Percentiles rank a stretch among this genome's conserved stretches.
These are phyloP conservation scores for Aethes cnicana DNA, from an alignment of 2,888 invertebrate species.

Conservation along the genomic window DNA sequence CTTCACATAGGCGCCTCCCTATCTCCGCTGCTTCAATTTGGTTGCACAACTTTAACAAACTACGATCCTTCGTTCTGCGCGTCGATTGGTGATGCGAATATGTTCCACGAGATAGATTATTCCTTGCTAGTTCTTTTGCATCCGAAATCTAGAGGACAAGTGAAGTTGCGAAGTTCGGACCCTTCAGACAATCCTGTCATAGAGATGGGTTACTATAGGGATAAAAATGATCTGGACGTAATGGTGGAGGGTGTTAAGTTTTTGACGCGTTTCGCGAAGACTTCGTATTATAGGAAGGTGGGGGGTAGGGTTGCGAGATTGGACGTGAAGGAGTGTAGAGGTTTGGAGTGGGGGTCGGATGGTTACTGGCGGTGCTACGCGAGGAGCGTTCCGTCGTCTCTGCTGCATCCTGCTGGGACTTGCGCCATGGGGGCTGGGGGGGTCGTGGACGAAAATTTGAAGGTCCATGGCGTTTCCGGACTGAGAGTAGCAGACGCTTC, in stretches of 20 bases:
- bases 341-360: conserved; percentile 74
- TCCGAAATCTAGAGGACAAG: conserved; percentile 61
- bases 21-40: conserved; percentile 37
- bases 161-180: conserved; percentile 54
- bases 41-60: conserved; percentile 45
- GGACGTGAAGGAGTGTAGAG: conserved; percentile 77
- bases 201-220: conserved; percentile 57
- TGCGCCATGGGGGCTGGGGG: conserved; percentile 64
- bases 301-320: conserved; percentile 47
- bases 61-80: conserved; percentile 47
- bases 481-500: conserved; percentile 68
- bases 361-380: conserved; percentile 85
- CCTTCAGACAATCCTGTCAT: conserved; percentile 61
- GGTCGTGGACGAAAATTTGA: conserved; percentile 62
- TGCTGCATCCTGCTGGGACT: conserved; percentile 83
- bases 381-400: conserved; percentile 77
- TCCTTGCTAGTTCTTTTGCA: conserved; percentile 52
- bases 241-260: conserved; percentile 55
- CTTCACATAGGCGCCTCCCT: conserved; percentile 51
- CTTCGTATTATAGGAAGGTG: conserved; percentile 53
- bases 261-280: conserved; percentile 49
- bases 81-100: conserved; percentile 52
- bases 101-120: conserved; percentile 51
- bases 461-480: conserved; percentile 54
- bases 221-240: conserved; percentile 49